phyloP scores from a whole-genome alignment of 2,113 vertebrate species.

The Zapornia atra region DNA sequence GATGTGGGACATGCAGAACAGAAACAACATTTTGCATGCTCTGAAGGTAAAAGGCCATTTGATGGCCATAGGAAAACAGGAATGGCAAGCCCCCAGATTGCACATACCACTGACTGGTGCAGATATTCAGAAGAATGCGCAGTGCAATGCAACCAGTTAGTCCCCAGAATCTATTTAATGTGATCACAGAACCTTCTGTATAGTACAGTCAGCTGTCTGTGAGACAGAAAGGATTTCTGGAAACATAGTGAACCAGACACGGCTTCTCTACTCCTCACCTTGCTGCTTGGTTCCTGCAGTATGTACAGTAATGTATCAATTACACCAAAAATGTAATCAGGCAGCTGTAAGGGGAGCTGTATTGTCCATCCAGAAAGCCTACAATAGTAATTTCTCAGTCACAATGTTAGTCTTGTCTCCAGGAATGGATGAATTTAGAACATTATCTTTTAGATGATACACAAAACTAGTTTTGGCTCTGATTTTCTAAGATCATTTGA shows the following conservation, averaged over 20 bases:
- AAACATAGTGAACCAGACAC: neutral
- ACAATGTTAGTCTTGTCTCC: neutral
- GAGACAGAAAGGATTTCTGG: neutral
- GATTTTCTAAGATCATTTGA: constrained; percentile 7
- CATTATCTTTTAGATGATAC: neutral
- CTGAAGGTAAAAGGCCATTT: neutral
- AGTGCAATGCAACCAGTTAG: neutral
- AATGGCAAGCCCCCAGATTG: neutral
- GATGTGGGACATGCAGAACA: neutral
- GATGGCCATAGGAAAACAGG: neutral
- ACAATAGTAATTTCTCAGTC: neutral
- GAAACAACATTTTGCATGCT: neutral
- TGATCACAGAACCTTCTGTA: neutral
- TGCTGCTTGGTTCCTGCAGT: neutral
- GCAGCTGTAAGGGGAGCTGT: neutral
- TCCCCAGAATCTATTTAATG: neutral
- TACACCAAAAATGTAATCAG: neutral
- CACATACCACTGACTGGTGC: neutral
- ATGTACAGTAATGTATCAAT: neutral
- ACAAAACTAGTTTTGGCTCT: neutral
- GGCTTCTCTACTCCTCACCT: neutral
- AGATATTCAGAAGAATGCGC: neutral
- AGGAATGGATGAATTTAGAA: neutral
- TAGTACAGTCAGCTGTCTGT: neutral
- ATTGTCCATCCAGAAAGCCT: neutral